A percentile compares a stretch with the other conserved stretches of the same genome.
These are phyloP conservation scores for Coregonus clupeaformis DNA, from an alignment of 2,113 vertebrate genomes.

Conservation along the genomic window DNA sequence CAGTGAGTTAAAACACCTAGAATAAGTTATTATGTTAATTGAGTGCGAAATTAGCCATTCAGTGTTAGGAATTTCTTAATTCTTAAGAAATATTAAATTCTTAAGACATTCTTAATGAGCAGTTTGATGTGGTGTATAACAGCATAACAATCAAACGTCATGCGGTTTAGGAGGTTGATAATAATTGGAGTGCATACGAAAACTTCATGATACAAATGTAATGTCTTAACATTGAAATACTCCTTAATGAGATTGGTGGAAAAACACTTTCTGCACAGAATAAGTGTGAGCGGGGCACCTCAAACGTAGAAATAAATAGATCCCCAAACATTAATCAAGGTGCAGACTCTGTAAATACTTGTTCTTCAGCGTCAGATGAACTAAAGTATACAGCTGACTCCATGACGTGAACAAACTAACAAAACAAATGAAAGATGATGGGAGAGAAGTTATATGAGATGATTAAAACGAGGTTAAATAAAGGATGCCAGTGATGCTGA, in stretches of 20 bases:
- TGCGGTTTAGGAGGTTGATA: neutral
- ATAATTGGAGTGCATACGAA: neutral
- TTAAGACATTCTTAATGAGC: neutral
- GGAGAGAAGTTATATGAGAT: neutral
- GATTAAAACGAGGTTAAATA: no score
- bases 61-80: neutral
- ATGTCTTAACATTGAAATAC: neutral
- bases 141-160: neutral
- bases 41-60: neutral
- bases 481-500: no score
- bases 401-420: neutral
- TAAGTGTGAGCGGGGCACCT: neutral
- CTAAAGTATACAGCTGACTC: neutral
- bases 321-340: neutral
- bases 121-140: neutral
- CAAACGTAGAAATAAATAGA: neutral
- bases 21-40: neutral
- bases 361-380: neutral
- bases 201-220: neutral
- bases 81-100: no score
- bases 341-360: neutral
- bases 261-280: neutral
- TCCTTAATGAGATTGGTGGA: neutral
- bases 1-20: neutral
- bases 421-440: neutral